Conservation (phyloP, 1,140 invertebrate genomes). For the Drosophila obscura region DNA sequence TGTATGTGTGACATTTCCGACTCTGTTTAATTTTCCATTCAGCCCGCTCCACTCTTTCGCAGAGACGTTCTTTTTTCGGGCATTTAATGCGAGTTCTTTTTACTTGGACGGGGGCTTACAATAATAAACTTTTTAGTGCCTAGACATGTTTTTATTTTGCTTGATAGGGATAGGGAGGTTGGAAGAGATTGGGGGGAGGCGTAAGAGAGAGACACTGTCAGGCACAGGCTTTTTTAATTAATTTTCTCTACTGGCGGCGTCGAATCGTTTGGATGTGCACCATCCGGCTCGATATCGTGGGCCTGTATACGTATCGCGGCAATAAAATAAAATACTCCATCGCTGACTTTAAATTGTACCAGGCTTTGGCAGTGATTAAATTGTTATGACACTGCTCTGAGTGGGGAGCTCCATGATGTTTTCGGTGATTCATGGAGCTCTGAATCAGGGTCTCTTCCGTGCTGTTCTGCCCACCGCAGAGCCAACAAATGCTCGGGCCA, state of each 20-base stretch:
- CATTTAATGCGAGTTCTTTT: conserved; percentile 76
- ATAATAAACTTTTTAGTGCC: conserved; percentile 81
- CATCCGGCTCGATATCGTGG: conserved; percentile 41
- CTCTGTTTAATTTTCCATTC: conserved; percentile 81
- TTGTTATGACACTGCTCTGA: conserved; percentile 60
- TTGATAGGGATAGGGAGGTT: background rate
- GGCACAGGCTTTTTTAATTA: conserved; percentile 71
- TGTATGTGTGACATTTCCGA: conserved; percentile 76
- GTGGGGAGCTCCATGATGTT: conserved; percentile 4
- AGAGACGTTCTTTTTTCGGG: conserved; percentile 54
- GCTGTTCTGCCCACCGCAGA: too few species aligned
- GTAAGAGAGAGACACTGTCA: conserved; percentile 20
- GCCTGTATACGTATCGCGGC: conserved; percentile 44
- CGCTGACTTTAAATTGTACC: conserved; percentile 44
- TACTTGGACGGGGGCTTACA: conserved; percentile 35
- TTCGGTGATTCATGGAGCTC: conserved; percentile 3
- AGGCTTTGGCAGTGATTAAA: conserved; percentile 71
- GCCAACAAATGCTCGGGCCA: conserved; percentile 15
- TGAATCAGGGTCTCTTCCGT: conserved; percentile 3
- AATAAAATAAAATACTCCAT: conserved; percentile 71
- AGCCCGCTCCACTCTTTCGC: conserved; percentile 41
- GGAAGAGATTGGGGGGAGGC: too few species aligned
- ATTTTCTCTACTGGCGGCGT: conserved; percentile 64
- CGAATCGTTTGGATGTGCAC: conserved; percentile 48
- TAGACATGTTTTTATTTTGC: conserved; percentile 77